Evolutionary conservation across 2,888 invertebrate genomes (phyloP), one percentile per base, ranked within the genome.

Genomic region (Sturmia bella): DNA sequence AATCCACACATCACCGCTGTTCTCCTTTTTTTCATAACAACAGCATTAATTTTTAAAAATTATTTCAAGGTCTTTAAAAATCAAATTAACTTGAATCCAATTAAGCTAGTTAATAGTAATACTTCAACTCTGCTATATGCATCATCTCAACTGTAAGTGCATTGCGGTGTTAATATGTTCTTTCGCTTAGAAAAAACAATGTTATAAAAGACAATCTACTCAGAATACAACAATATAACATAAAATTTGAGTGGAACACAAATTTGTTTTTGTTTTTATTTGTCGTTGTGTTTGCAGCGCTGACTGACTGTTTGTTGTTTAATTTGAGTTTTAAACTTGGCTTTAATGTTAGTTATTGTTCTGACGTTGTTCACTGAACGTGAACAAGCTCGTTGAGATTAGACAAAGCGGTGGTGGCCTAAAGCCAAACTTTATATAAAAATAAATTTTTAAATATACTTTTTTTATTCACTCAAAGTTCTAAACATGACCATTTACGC

Each of bases 401-500:
- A 50, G 32, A 78, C 48, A 50, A 50, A 32, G 19, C 24, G 19
- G 11, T 3, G n/a, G n/a, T n/a, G n/a, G n/a, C n/a, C n/a, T 24
- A 50, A 9, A 63, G 9, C 4, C 11, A 21, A 63, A 54, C 4
- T 3, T 13, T 13, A 37, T 45, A 56, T 17, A 61, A 7, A 75
- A 32, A 17, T 52, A 41, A 24, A 73, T 61, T 63, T 69, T 50
- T 13, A 66, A 57, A 43, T 4, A 17, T 17, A 39, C 21, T 9
- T 17, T 13, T 39, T 48, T 48, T 27, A 72, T 43, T 68, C 21
- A 63, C 21, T 50, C 24, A 73, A 79, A 73, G 61, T 75, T 78
- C 59, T 73, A 56, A 88, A 83, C 83, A 90, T 90, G 90, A 90
- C 90, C 77, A 86, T 90, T 84, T 90, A 90, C 87, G 89, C 89